Conservation (phyloP, 2,113 vertebrate species). For the Xiphias gladius region DNA sequence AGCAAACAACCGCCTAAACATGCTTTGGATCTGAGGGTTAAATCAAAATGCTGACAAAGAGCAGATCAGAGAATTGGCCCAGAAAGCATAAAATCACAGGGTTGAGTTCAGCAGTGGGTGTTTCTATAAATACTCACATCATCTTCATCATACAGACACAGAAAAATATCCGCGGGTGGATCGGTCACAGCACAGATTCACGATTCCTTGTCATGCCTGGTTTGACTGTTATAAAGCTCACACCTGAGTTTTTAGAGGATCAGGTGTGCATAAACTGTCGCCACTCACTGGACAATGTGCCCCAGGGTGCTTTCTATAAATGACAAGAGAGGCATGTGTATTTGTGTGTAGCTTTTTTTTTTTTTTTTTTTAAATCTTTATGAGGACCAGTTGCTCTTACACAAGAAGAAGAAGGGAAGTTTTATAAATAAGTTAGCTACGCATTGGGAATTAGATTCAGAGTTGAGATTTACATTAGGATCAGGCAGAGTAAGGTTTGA, state of each 20-base stretch:
- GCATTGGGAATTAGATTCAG: background rate
- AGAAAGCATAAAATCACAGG: constrained; percentile 55
- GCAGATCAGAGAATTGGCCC: constrained; percentile 62
- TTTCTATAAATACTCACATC: constrained; percentile 61
- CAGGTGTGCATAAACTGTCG: constrained; percentile 63
- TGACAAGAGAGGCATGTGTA: background rate
- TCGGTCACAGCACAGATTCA: constrained; percentile 5
- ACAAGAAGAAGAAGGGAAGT: background rate
- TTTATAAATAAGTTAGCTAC: background rate
- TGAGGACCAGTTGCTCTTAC: background rate
- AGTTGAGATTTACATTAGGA: background rate
- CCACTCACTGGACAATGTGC: constrained; percentile 37
- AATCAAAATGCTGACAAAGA: constrained; percentile 70
- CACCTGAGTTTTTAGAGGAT: constrained; percentile 64
- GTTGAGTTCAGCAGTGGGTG: constrained; percentile 39
- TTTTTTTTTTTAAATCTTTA: background rate
- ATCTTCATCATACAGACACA: constrained; percentile 5
- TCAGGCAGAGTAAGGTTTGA: no score
- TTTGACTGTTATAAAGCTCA: constrained; percentile 37
- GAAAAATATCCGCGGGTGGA: constrained; percentile 25
- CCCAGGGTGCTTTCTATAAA: constrained; percentile 34
- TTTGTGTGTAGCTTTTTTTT: background rate
- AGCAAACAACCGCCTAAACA: constrained; percentile 62
- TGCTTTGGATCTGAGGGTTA: constrained; percentile 67
- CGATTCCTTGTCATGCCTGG: constrained; percentile 5